Evolutionary conservation across 2,797 vertebrate species (phyloP).

Genomic region (Eulemur rubriventer): DNA sequence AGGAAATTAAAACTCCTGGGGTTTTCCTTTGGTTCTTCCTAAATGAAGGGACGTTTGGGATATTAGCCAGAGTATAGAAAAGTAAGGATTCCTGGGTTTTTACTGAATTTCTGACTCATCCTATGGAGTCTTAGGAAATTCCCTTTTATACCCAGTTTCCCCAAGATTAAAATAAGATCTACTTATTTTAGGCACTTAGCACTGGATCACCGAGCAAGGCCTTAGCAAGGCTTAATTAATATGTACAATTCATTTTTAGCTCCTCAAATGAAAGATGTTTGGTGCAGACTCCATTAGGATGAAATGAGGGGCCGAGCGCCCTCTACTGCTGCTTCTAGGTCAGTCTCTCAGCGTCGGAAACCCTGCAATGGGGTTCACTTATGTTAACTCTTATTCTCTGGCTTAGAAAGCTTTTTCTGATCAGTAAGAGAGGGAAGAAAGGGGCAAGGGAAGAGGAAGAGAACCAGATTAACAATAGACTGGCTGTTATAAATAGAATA

Average conservation of each 20-base stretch:
- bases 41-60: not conserved
- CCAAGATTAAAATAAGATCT: conserved; percentile 56
- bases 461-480: not conserved
- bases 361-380: not conserved
- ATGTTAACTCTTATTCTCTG: not conserved
- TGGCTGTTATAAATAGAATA: not conserved
- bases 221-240: conserved; percentile 70
- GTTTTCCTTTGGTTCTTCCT: conserved; percentile 22
- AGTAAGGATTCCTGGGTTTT: conserved; percentile 3
- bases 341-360: not conserved
- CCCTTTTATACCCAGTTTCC: conserved; percentile 33
- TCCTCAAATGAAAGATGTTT: conserved; percentile 22
- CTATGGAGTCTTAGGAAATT: conserved; percentile 20
- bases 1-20: conserved; percentile 35
- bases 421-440: not conserved
- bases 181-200: conserved; percentile 54
- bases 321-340: conserved; percentile 54
- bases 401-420: not conserved
- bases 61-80: not conserved
- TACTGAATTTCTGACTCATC: conserved; percentile 37
- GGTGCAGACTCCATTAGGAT: not conserved
- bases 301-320: conserved; percentile 61
- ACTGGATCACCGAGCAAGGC: conserved; percentile 55
- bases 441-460: not conserved
- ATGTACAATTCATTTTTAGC: conserved; percentile 64